Evolutionary conservation across 1,140 invertebrate species (phyloP).

Genomic region (Lepidurus packardi): DNA sequence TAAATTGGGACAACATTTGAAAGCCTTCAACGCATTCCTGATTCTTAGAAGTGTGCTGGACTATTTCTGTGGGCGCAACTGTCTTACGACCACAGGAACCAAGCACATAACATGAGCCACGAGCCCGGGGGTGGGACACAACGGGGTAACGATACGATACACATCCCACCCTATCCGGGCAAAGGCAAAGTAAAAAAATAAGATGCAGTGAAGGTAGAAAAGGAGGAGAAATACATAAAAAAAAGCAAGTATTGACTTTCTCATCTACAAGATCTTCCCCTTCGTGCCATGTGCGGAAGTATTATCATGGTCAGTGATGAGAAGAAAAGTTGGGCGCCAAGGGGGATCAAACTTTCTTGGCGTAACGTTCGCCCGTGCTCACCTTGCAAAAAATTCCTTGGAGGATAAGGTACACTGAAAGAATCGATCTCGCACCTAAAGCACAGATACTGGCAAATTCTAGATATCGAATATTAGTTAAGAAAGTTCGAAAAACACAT

Average conservation of each 20-base stretch:
- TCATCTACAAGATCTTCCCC: conserved; percentile 6
- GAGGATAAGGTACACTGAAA: not conserved
- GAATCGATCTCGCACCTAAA: not conserved
- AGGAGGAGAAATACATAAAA: not conserved
- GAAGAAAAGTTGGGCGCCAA: not conserved
- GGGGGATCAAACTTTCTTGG: not conserved
- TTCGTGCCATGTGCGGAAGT: conserved; percentile 13
- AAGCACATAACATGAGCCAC: not conserved
- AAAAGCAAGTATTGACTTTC: conserved; percentile 3
- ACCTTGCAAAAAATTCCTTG: not conserved
- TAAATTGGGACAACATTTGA: conserved; percentile 9
- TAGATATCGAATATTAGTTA: not conserved
- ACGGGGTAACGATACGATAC: not conserved
- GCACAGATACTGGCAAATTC: not conserved
- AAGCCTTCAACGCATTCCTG: conserved; percentile 18
- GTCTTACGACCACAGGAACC: conserved; percentile 1
- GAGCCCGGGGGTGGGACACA: not conserved
- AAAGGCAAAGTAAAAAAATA: not conserved
- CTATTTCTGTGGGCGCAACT: not conserved
- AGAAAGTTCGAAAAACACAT: too few relatives aligned
- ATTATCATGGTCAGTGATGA: conserved; percentile 11
- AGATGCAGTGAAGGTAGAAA: not conserved
- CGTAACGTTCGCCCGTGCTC: not conserved
- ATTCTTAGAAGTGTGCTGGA: not conserved
- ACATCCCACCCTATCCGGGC: not conserved